Evolutionary conservation across 2,888 invertebrate species (phyloP).

Genomic region (Dioctria linearis): DNA sequence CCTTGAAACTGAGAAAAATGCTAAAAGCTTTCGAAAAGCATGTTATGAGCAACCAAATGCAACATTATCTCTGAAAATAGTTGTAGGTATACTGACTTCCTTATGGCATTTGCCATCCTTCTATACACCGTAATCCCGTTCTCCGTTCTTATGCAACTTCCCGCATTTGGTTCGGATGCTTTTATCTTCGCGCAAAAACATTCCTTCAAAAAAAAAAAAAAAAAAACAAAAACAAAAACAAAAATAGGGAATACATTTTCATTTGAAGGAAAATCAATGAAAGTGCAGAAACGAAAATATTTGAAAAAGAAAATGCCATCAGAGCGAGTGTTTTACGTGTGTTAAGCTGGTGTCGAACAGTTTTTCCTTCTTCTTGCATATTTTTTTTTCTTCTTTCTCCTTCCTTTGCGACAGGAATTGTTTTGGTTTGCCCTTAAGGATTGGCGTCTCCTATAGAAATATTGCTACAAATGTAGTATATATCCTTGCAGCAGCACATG

Average conservation of each 20-base stretch:
- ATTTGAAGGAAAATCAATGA: conserved; percentile 39
- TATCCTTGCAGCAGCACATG: background rate
- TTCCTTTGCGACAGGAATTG: conserved; percentile 5
- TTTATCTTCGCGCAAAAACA: conserved; percentile 33
- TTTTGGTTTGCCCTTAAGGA: background rate
- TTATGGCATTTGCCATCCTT: background rate
- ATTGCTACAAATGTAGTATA: background rate
- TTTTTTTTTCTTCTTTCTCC: conserved; percentile 11
- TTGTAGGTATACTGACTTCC: background rate
- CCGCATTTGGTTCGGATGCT: background rate
- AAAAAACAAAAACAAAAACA: no score
- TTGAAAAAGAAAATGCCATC: background rate
- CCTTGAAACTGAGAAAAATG: conserved; percentile 44
- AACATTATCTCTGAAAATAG: conserved; percentile 35
- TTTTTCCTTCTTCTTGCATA: conserved; percentile 26
- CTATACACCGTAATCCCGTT: background rate
- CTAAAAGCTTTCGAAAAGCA: conserved; percentile 39
- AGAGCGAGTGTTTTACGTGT: conserved; percentile 41
- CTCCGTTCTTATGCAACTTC: no score
- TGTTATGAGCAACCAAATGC: conserved; percentile 51
- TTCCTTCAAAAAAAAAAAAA: no score
- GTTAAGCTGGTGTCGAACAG: conserved; percentile 42
- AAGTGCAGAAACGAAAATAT: conserved; percentile 4
- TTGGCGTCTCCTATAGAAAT: background rate
- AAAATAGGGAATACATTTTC: conserved; percentile 6